These are phyloP conservation scores for Chironomus riparius DNA, from an alignment of 2,888 invertebrate genomes.

Conservation along the genomic window DNA sequence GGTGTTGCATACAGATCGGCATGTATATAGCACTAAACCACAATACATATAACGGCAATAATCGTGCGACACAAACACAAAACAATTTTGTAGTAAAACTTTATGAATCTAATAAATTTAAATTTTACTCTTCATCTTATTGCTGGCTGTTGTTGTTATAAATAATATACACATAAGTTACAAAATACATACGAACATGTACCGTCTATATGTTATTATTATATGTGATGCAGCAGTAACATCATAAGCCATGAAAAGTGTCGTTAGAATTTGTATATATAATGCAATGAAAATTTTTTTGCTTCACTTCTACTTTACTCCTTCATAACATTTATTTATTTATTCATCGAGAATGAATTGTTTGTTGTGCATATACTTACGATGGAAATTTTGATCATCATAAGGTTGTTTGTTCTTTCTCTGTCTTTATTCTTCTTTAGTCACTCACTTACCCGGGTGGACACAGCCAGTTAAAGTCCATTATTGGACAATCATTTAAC, in stretches of 20 bases:
- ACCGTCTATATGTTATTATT: background rate
- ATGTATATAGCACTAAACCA: background rate
- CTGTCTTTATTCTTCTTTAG: no score
- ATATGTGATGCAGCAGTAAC: background rate
- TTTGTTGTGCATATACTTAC: no score
- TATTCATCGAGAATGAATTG: no score
- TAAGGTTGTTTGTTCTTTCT: no score
- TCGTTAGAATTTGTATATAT: background rate
- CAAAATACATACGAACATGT: background rate
- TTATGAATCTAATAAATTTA: conserved; percentile 26
- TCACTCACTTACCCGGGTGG: no score
- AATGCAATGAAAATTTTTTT: no score
- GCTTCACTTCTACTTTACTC: no score
- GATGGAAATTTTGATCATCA: no score
- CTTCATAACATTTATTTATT: no score
- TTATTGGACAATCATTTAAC: no score
- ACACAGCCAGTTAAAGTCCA: no score
- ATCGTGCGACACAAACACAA: background rate
- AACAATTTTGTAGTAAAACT: background rate
- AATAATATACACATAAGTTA: background rate
- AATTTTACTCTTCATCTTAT: conserved; percentile 2
- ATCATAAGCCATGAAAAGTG: no score
- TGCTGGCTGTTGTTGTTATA: background rate
- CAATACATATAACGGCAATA: background rate
- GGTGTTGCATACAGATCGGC: background rate